phyloP scores from a whole-genome alignment of 1,140 invertebrate genomes.

The Myzus persicae region DNA sequence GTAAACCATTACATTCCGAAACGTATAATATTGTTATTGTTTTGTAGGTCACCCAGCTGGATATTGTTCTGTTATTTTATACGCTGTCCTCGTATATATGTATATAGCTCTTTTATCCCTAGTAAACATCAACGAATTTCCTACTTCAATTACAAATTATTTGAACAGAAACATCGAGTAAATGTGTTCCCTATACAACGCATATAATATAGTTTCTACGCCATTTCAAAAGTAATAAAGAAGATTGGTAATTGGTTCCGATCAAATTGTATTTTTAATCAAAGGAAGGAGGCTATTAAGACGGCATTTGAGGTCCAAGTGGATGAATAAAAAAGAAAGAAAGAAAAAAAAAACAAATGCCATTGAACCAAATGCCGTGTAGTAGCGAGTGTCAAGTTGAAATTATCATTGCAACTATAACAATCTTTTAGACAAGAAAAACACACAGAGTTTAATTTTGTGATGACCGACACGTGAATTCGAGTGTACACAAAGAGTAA shows the following conservation, averaged over 20 bases:
- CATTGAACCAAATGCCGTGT: not conserved
- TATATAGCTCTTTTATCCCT: not conserved
- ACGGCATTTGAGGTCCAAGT: not conserved
- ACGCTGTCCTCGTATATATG: not conserved
- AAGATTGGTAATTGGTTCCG: not conserved
- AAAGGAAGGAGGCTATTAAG: not conserved
- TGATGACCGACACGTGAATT: not conserved
- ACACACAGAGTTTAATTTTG: not conserved
- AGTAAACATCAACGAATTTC: constrained; percentile 3
- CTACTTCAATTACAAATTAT: constrained; percentile 17
- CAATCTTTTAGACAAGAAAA: not conserved
- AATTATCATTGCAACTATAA: not conserved
- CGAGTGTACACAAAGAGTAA: not conserved
- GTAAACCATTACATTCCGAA: not conserved
- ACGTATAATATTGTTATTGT: not conserved
- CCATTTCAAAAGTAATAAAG: not conserved
- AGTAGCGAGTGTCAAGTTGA: not conserved
- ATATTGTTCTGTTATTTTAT: constrained; percentile 6
- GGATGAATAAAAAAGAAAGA: not conserved
- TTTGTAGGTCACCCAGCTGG: not conserved
- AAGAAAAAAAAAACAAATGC: not conserved
- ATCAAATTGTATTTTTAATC: not conserved
- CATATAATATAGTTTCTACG: not conserved
- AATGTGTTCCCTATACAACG: not conserved
- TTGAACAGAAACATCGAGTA: not conserved